A percentile compares a stretch with the other conserved stretches of the same genome.
These are phyloP conservation scores for Lordiphosa fenestrarum DNA, from an alignment of 2,888 invertebrate genomes.

Conservation along the genomic window DNA sequence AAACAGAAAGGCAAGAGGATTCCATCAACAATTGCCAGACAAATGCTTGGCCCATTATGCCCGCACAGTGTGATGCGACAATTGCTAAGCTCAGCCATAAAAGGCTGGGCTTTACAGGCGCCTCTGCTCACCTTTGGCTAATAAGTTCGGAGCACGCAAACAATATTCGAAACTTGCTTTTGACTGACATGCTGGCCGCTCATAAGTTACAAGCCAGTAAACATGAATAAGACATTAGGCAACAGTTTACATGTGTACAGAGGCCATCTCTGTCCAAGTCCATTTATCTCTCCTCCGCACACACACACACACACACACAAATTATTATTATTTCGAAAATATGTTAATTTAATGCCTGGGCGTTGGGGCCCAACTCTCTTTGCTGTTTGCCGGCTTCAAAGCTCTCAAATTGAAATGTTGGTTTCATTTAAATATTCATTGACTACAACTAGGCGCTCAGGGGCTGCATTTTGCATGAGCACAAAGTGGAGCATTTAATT, in stretches of 20 bases:
- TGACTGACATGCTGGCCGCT: slow-evolving; percentile 43
- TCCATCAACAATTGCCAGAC: slow-evolving; percentile 9
- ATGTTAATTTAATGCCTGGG: slow-evolving; percentile 71
- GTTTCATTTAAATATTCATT: slow-evolving; percentile 59
- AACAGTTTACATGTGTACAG: slow-evolving; percentile 63
- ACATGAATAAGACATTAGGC: slow-evolving; percentile 70
- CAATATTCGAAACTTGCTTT: slow-evolving; percentile 41
- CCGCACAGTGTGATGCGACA: slow-evolving; percentile 13
- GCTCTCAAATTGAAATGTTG: slow-evolving; percentile 58
- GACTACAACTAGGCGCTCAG: slow-evolving; percentile 31
- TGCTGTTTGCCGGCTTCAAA: background rate
- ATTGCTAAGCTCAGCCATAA: slow-evolving; percentile 17
- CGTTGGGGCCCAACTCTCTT: slow-evolving; percentile 27
- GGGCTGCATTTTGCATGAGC: slow-evolving; percentile 41
- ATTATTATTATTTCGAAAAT: slow-evolving; percentile 71
- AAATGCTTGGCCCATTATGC: slow-evolving; percentile 4
- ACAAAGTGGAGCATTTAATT: slow-evolving; percentile 46
- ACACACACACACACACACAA: slow-evolving; percentile 29
- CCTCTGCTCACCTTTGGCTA: slow-evolving; percentile 19
- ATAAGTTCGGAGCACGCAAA: slow-evolving; percentile 68
- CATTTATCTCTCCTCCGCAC: slow-evolving; percentile 11
- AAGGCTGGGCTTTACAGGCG: slow-evolving; percentile 20
- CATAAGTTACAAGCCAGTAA: slow-evolving; percentile 56
- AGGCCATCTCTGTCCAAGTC: slow-evolving; percentile 32
- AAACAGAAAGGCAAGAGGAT: background rate